phyloP scores from a whole-genome alignment of 2,888 invertebrate genomes.

The Chorisops tibialis region DNA sequence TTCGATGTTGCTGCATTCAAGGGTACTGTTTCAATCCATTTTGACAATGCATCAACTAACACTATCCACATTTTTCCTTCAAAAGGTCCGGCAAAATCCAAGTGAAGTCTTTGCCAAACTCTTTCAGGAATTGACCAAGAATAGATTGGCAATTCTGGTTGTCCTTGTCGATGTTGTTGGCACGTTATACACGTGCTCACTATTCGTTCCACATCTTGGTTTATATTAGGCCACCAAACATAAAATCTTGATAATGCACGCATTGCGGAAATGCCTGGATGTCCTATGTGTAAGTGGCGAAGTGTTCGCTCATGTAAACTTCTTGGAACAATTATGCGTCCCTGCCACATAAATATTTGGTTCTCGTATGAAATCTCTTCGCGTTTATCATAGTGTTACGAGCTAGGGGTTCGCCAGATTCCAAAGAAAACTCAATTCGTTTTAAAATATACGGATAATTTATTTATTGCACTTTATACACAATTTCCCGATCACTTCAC shows the following conservation, averaged over 20 bases:
- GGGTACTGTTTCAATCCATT: not conserved
- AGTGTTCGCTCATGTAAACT: not conserved
- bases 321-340: not conserved
- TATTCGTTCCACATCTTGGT: not conserved
- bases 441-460: too few species aligned
- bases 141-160: too few species aligned
- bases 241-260: not conserved
- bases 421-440: too few species aligned
- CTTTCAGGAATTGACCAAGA: too few species aligned
- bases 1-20: too few species aligned
- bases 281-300: not conserved
- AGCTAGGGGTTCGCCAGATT: too few species aligned
- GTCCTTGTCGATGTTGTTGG: too few species aligned
- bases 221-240: slow-evolving; percentile 1
- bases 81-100: not conserved
- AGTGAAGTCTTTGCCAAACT: too few species aligned
- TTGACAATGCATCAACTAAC: not conserved
- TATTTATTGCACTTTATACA: too few species aligned
- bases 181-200: not conserved
- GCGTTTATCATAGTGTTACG: not conserved
- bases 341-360: not conserved
- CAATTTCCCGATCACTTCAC: too few species aligned
- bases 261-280: not conserved
- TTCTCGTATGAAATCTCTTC: not conserved
- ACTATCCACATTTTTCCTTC: not conserved